These are phyloP conservation scores for Nezara viridula DNA, from an alignment of 2,888 invertebrate species.

Conservation along the genomic window DNA sequence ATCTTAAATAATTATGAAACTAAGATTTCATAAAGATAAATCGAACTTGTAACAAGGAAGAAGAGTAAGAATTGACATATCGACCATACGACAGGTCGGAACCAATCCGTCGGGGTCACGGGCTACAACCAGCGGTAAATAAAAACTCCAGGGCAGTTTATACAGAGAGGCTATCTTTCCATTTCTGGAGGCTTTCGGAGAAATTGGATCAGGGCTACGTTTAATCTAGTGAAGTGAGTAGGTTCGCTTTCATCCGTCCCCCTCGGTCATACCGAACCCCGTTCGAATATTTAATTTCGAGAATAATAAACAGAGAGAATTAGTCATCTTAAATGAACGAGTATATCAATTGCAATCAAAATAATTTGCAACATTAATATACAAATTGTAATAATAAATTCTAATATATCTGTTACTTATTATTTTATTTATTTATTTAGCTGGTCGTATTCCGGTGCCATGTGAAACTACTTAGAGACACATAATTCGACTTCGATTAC, in stretches of 20 bases:
- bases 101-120: constrained; percentile 6
- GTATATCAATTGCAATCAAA: no score
- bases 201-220: constrained; percentile 17
- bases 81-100: constrained; percentile 1
- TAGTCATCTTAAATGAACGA: no score
- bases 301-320: not conserved
- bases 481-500: no score
- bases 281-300: not conserved
- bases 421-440: no score
- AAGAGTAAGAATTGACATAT: not conserved
- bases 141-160: not conserved
- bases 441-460: no score
- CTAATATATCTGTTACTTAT: no score
- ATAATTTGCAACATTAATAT: no score
- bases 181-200: constrained; percentile 24
- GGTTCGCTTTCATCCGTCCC: not conserved
- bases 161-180: constrained; percentile 5
- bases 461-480: no score
- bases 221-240: constrained; percentile 27
- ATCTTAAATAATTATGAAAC: no score
- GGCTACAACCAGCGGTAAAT: constrained; percentile 33
- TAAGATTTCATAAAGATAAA: no score
- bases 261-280: not conserved
- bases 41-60: no score
- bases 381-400: no score